These are phyloP conservation scores for Coptodon rendalli DNA, from an alignment of 2,113 vertebrate species.

Conservation along the genomic window DNA sequence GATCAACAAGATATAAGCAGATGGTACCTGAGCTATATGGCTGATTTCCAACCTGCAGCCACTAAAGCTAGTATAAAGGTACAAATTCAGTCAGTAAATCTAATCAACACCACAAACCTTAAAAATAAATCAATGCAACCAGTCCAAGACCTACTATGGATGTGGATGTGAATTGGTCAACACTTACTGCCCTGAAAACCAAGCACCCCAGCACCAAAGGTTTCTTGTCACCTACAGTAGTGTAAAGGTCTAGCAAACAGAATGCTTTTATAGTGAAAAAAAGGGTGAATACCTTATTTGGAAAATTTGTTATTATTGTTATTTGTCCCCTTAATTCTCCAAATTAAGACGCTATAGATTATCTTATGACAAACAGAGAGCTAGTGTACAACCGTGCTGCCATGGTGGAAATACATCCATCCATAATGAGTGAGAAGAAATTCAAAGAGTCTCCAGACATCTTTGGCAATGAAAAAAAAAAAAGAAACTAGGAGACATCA, in stretches of 20 bases:
- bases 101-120: background rate
- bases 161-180: background rate
- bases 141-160: background rate
- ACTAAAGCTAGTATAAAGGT: background rate
- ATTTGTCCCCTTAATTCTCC: background rate
- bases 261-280: background rate
- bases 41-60: background rate
- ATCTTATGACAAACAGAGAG: background rate
- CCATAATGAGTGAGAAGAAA: background rate
- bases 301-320: background rate
- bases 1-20: background rate
- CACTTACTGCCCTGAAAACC: background rate
- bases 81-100: background rate
- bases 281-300: background rate
- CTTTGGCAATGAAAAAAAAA: background rate
- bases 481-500: background rate
- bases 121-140: background rate
- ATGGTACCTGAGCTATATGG: background rate
- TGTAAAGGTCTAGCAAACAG: background rate
- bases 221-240: background rate
- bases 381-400: background rate
- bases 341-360: background rate
- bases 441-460: background rate
- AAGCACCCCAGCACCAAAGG: background rate
- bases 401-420: background rate